Base-by-base conservation (phyloP, 1,140 invertebrate species). In the Tenebrio molitor region DNA sequence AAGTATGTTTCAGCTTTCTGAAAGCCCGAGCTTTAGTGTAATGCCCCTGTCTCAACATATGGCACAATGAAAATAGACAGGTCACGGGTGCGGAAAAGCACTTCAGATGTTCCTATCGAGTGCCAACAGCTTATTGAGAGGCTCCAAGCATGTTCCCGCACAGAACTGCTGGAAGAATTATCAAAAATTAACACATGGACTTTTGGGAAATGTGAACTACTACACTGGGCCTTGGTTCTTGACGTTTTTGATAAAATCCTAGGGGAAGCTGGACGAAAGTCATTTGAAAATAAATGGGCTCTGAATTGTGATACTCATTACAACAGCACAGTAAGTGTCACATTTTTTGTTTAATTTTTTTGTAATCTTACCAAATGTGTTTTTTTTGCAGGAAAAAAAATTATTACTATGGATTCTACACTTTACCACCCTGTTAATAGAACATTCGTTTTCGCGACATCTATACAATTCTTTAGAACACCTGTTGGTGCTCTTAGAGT, bases 391-490 rank as follows among this genome's bases (percentile, higher is more conserved):
- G 91, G 87, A 91, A 76, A 92, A 93, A 84, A 89, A 91, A 70
- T 82, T 95, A 69, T 84, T 96, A 74, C 86, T 95, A 70, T 89
- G 90, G 84, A 91, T 95, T 62, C 85, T 96, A 8, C 91, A 92
- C 74, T 96, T 96, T 80, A 95, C 95, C 68, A 93, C 94, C 10
- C 82, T 95, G 62, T 85, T 97, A 25, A 95, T 97, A 78, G 95
- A 96, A 83, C 94, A 96, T 84, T 95, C 93, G 74, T 96, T 96
- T 82, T 95, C 94, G 7, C 87, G 95, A 67, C 93, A 96, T 84
- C 84, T 96, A 72, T 97, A 97, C 86, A 95, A 94, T 84, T 96
- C 94, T 34, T 95, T 96, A 89, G 95, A 96, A 81, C 93, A 96
- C 81, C 83, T 97, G 64, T 91, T 93, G 12, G 88, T 91, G n/a